Percentiles rank a stretch among this genome's conserved stretches.
Conservation (phyloP, 2,113 vertebrate species). For the Manacus vitellinus region DNA sequence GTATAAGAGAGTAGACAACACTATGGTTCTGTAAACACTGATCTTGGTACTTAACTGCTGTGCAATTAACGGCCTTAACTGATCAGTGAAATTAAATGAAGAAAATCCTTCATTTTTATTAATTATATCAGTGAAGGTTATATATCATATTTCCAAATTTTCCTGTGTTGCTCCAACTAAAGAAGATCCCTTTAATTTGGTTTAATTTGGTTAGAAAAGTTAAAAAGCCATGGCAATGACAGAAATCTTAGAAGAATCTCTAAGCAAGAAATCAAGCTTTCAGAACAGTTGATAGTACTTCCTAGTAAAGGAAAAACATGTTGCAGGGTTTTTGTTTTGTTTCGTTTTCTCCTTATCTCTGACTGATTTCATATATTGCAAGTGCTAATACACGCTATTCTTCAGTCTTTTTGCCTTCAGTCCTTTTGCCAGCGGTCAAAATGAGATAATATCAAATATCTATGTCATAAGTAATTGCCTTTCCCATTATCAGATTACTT, state of each 20-base stretch:
- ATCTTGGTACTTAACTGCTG: too few relatives aligned
- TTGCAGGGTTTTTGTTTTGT: rapidly evolving
- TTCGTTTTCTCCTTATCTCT: neutral
- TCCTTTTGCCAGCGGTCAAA: neutral
- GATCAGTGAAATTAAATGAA: neutral
- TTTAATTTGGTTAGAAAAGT: neutral
- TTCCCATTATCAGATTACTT: neutral
- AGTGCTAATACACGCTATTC: neutral
- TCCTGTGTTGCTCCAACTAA: neutral
- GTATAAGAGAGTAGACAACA: too few relatives aligned
- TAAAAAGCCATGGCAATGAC: neutral
- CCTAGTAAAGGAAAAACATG: neutral
- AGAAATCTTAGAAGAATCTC: neutral
- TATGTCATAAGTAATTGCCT: neutral
- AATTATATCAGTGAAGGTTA: neutral
- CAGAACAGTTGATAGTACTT: neutral
- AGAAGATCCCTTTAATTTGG: neutral
- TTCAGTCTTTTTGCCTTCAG: neutral
- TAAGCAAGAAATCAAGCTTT: neutral
- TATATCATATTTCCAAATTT: neutral
- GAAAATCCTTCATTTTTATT: neutral
- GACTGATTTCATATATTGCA: neutral
- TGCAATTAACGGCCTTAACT: neutral
- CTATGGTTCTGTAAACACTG: too few relatives aligned
- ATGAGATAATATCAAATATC: neutral